A percentile compares a stretch with the other conserved stretches of the same genome.
These are phyloP conservation scores for Magallana ariakensis DNA, from an alignment of 1,140 invertebrate genomes.

Conservation along the genomic window DNA sequence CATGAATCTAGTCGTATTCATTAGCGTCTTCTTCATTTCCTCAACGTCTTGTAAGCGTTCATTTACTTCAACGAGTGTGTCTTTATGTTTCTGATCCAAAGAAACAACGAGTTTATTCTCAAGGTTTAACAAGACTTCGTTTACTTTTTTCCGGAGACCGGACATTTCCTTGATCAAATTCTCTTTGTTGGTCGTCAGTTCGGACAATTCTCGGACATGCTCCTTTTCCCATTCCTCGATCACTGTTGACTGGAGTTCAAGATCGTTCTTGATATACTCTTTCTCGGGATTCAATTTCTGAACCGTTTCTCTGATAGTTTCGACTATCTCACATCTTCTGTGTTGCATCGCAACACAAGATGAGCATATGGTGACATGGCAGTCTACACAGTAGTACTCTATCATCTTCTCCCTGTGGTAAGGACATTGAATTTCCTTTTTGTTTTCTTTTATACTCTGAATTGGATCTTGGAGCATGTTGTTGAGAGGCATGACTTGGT, in stretches of 20 bases:
- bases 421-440: slow-evolving; percentile 64
- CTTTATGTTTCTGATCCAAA: slow-evolving; percentile 61
- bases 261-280: slow-evolving; percentile 60
- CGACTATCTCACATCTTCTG: slow-evolving; percentile 66
- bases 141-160: slow-evolving; percentile 57
- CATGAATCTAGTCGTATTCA: slow-evolving; percentile 62
- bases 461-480: slow-evolving; percentile 65
- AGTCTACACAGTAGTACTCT: slow-evolving; percentile 68
- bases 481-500: slow-evolving; percentile 60
- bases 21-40: slow-evolving; percentile 63
- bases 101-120: slow-evolving; percentile 58
- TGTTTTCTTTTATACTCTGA: slow-evolving; percentile 56
- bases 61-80: slow-evolving; percentile 55
- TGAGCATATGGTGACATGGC: slow-evolving; percentile 61
- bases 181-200: slow-evolving; percentile 62
- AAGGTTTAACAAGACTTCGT: slow-evolving; percentile 59
- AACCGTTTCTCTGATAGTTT: slow-evolving; percentile 63
- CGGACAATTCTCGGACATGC: slow-evolving; percentile 62
- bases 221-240: slow-evolving; percentile 62
- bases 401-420: slow-evolving; percentile 64
- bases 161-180: slow-evolving; percentile 59
- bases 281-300: slow-evolving; percentile 65
- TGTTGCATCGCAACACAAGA: slow-evolving; percentile 66
- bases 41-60: slow-evolving; percentile 63
- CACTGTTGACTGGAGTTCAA: slow-evolving; percentile 57